phyloP scores from a whole-genome alignment of 2,888 invertebrate genomes.

The Lasioglossum villosulum region DNA sequence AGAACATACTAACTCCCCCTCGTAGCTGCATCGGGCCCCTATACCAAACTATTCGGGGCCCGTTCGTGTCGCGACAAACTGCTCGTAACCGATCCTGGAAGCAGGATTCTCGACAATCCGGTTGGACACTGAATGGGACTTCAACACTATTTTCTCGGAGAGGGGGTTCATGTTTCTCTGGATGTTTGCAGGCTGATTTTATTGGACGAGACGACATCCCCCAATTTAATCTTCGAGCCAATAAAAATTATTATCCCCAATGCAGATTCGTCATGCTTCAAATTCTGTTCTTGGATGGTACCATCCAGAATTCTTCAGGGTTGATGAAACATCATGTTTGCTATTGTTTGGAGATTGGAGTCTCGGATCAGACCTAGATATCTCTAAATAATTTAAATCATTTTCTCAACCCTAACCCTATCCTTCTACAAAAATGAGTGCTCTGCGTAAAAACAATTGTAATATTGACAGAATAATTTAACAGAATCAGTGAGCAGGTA shows the following conservation, averaged over 20 bases:
- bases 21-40: background rate
- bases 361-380: background rate
- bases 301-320: background rate
- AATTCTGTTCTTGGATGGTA: background rate
- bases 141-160: background rate
- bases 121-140: background rate
- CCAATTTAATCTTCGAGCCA: too few species aligned
- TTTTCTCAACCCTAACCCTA: background rate
- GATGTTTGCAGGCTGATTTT: background rate
- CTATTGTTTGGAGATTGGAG: background rate
- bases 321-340: too few species aligned
- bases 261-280: too few species aligned
- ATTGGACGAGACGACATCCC: background rate
- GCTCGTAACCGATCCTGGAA: background rate
- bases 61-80: too few species aligned
- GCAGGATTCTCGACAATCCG: background rate
- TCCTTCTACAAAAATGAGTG: too few species aligned
- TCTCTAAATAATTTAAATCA: background rate
- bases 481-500: background rate
- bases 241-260: background rate
- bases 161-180: background rate
- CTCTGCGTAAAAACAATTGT: background rate
- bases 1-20: background rate
- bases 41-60: background rate
- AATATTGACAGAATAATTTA: background rate